Evolutionary conservation across 2,113 vertebrate genomes (phyloP), one percentile per base, ranked within the genome.

Genomic region (Lagopus leucura): DNA sequence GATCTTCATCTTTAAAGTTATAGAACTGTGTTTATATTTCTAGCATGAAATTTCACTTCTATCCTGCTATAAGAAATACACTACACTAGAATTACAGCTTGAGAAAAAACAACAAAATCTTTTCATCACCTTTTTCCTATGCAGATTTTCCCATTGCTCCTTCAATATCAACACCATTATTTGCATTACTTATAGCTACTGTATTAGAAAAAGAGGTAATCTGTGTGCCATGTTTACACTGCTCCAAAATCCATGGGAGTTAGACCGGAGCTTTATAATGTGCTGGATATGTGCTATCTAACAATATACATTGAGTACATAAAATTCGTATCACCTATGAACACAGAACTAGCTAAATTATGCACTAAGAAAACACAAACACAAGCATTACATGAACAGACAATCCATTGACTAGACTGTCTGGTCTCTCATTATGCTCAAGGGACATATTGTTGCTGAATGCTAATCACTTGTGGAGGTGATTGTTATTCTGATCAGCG

Each of bases 401-500:
- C 10, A 78, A 86, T 60, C 36, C 66, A 81, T n/a, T 72, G 45
- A 82, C 45, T 88, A 74, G 40, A 79, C n/a, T 73, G 64, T 80
- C 34, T 89, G 22, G 42, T 86, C 80, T 87, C 74, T 76, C 54
- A 79, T 78, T 84, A 47, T 63, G 72, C 19, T 82, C 27, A 78
- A 8, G 75, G 60, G 71, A 82, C 19, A 24, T 47, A 75, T 24
- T 73, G 40, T 36, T 78, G 58, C n/a, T 79, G 82, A 77, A 94
- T 91, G 64, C 25, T 95, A 90, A 90, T 69, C 8, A 65, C 32
- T 92, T 81, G 10, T 22, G 4, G 55, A 89, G 19, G 40, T 70
- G 61, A 93, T 93, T 93, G 58, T 40, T 88, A 87, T 92, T 94
- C 85, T 71, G 55, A 93, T 72, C 67, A 80, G 55, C 70, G 30